A percentile compares a stretch with the other conserved stretches of the same genome.
Conservation (phyloP, 2,888 invertebrate genomes). For the Andrena marginata region DNA sequence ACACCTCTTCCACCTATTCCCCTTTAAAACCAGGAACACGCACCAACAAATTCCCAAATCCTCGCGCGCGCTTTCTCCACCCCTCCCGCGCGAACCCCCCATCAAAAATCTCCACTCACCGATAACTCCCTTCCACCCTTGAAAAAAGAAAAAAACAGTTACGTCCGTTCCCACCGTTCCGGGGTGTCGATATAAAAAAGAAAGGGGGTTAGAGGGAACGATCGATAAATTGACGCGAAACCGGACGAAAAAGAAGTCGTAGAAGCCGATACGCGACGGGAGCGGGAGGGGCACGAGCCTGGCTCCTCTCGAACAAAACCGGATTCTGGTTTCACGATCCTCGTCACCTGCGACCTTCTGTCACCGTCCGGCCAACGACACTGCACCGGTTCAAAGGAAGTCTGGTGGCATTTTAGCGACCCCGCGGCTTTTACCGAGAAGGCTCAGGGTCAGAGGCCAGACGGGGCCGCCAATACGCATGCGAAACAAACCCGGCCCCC, state of each 20-base stretch:
- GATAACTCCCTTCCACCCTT: background rate
- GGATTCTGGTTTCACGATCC: constrained; percentile 73
- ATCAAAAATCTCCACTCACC: background rate
- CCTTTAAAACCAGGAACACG: too few species aligned
- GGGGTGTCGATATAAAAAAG: constrained; percentile 39
- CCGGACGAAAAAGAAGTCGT: constrained; percentile 68
- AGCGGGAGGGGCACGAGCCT: constrained; percentile 64
- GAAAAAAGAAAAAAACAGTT: background rate
- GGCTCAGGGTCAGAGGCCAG: constrained; percentile 81
- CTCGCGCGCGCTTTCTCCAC: too few species aligned
- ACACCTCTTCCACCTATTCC: too few species aligned
- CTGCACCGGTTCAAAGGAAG: constrained; percentile 79
- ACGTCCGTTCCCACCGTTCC: constrained; percentile 40
- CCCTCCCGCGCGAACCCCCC: background rate
- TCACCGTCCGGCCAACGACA: constrained; percentile 79
- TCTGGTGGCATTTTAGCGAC: constrained; percentile 81
- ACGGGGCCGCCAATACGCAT: constrained; percentile 73
- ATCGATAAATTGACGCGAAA: constrained; percentile 33
- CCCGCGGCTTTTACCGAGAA: constrained; percentile 75
- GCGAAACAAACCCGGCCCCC: constrained; percentile 36
- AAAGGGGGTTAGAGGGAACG: constrained; percentile 22
- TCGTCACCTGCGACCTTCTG: constrained; percentile 82
- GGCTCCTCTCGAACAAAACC: constrained; percentile 65
- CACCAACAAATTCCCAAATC: too few species aligned
- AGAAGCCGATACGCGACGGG: constrained; percentile 57